A percentile compares a stretch with the other conserved stretches of the same genome.
phyloP scores from a whole-genome alignment of 2,888 invertebrate genomes.

The Phania funesta region DNA sequence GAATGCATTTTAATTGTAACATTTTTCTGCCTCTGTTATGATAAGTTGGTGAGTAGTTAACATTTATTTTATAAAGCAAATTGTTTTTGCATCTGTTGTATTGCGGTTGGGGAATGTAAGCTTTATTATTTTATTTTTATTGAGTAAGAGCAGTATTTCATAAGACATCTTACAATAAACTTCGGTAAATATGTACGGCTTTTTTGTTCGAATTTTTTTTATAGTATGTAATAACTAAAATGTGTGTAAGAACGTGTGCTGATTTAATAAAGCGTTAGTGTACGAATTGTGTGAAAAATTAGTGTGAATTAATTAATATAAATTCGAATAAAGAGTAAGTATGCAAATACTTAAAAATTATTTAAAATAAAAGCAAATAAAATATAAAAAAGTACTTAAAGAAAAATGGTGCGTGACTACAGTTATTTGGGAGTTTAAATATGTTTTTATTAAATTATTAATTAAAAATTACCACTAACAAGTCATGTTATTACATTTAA shows the following conservation, averaged over 20 bases:
- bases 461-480: not conserved
- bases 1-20: not conserved
- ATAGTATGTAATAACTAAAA: not conserved
- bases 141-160: constrained; percentile 71
- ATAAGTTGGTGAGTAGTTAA: not conserved
- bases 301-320: constrained; percentile 1
- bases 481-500: not conserved
- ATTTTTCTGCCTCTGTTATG: not conserved
- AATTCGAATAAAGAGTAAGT: not conserved
- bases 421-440: not conserved
- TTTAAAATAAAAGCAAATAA: not conserved
- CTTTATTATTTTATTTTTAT: constrained; percentile 59
- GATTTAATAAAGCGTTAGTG: constrained; percentile 11
- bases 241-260: constrained; percentile 29
- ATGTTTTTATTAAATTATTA: not conserved
- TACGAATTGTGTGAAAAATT: not conserved
- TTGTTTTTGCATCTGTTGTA: constrained; percentile 2
- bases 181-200: constrained; percentile 14
- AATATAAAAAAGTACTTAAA: not conserved
- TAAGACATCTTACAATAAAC: constrained; percentile 66
- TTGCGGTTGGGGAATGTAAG: constrained; percentile 29
- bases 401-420: not conserved
- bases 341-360: not conserved
- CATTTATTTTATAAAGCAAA: not conserved
- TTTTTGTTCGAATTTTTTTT: not conserved